Conservation (phyloP, 2,888 invertebrate genomes). For the Linyphia triangularis region DNA sequence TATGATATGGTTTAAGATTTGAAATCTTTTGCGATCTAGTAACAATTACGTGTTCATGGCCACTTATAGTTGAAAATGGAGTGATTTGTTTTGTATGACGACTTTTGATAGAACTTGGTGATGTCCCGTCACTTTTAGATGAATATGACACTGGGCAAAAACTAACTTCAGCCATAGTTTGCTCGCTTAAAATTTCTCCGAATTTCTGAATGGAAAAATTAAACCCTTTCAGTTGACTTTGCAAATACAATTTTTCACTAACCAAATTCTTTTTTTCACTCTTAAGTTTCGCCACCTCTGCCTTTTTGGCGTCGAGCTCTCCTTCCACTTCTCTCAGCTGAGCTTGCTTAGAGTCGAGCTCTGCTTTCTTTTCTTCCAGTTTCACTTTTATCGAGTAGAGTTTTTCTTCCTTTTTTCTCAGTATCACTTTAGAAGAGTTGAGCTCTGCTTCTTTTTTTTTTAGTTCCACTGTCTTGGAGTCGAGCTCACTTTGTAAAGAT, state of each 20-base stretch:
- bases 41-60: not conserved
- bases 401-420: not conserved
- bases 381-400: too few relatives aligned
- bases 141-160: not conserved
- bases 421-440: not conserved
- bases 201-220: slow-evolving; percentile 4
- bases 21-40: not conserved
- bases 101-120: not conserved
- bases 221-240: not conserved
- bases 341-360: too few relatives aligned
- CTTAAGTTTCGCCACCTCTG: too few relatives aligned
- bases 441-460: not conserved
- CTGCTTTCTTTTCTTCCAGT: too few relatives aligned
- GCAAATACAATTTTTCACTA: not conserved
- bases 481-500: not conserved
- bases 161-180: not conserved
- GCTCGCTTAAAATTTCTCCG: not conserved
- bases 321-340: too few relatives aligned
- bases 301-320: too few relatives aligned
- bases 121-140: not conserved
- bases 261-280: not conserved
- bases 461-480: not conserved
- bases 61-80: not conserved
- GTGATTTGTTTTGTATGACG: not conserved
- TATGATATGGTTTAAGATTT: not conserved